Evolutionary conservation across 2,888 invertebrate genomes (phyloP), one percentile per base, ranked within the genome.

Genomic region (Volucella inflata): DNA sequence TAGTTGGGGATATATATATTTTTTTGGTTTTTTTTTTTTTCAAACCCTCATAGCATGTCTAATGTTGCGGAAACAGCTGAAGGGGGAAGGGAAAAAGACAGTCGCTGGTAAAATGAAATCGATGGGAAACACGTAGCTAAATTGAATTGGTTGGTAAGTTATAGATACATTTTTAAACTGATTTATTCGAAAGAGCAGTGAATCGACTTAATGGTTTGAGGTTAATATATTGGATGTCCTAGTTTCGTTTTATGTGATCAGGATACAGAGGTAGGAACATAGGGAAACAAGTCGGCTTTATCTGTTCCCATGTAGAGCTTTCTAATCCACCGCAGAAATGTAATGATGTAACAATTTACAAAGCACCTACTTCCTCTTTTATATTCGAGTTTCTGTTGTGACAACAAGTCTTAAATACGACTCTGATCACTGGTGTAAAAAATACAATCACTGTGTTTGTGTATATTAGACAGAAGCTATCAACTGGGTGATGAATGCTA

Each of bases 1-100:
- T 51, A 21, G 44, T 59, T 36, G 55, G 53, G 17, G 14, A 12
- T 44, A 30, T 30, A 30, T 30, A 12, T 44, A 30, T 30, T 6
- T 30, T 30, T 30, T 30, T 6, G 4, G 30, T 74, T 74, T 53
- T 62, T 10, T 30, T n/a, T 12, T 67, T 42, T 60, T 46, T 10
- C 55, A 65, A 57, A 44, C 48, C 53, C 76, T 81, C 71, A 80
- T 80, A 42, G 76, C 65, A 80, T 72, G 85, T 76, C 77, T 85
- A 85, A 85, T 85, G 85, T 85, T 85, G 85, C 64, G 85, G 85
- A 85, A 85, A 85, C 60, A 51, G 55, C 57, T 65, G 57, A 57
- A 14, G 62, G 36, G 70, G 44, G 17, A 55, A 3, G 40, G 50
- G 16, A 44, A 16, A 30, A 38, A 8, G 55, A 57, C 30, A 53